Base-by-base conservation (phyloP, 2,888 invertebrate genomes). In the Agriopis marginaria region DNA sequence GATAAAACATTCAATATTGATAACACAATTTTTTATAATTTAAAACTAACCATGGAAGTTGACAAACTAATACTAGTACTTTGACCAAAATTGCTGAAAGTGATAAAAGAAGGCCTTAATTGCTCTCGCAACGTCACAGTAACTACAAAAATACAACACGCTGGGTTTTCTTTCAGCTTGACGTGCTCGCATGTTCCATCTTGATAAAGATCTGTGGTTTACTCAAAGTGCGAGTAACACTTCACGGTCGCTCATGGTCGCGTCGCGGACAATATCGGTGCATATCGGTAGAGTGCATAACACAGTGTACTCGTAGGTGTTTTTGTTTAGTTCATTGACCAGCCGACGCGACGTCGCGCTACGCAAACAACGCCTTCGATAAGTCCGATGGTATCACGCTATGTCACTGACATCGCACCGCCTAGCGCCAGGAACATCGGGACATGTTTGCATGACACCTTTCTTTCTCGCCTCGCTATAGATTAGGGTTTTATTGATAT, bases 271-370 rank as follows among this genome's bases (percentile, higher is more conserved):
- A 76, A 74, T 76, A 79, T 66, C 65, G 39, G 7, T 61, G 64
- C 65, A 62, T 55, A 32, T 53, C 12, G 42, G 45, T 54, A 54
- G 23, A 63, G 42, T 79, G 79, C 79, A 77, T 75, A 74, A 73
- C 79, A 81, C 78, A 80, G 77, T 81, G 82, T 85, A 83, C 82
- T 83, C 85, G 89, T 88, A 89, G 88, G 88, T 90, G 90, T 91
- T 92, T 92, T 90, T 92, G 88, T 92, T 93, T 93, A 89, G 93
- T 93, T 93, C 93, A 92, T 91, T 93, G 93, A 93, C 93, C 93
- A 93, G 88, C 80, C n/a, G 7, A n/a, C 82, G 80, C 82, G 82
- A 81, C 84, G 89, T 86, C 88, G 88, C 84, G 86, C 88, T 87
- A 88, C 87, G 89, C 92, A 93, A 92, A 93, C 93, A 92, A 87